Conservation (phyloP, 1,140 invertebrate species). For the Drosophila nannoptera region DNA sequence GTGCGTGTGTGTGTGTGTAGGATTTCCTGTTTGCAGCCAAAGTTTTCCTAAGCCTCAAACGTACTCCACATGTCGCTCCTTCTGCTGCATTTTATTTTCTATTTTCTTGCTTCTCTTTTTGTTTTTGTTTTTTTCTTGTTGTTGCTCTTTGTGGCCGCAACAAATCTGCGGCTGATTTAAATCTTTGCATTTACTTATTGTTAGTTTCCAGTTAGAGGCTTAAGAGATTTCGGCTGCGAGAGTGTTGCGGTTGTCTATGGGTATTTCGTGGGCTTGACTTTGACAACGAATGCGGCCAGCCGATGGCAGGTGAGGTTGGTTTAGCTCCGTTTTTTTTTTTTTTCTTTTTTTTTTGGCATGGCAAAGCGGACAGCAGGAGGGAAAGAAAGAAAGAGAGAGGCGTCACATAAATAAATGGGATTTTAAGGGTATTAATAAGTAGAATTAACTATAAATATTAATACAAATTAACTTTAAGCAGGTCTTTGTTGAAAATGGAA, state of each 20-base stretch:
- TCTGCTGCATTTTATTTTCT: slow-evolving; percentile 12
- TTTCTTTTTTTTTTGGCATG: slow-evolving; percentile 3
- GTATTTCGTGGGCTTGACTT: slow-evolving; percentile 50
- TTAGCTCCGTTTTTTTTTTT: background rate
- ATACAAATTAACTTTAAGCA: too few species aligned
- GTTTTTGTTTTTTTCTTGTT: background rate
- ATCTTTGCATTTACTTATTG: slow-evolving; percentile 72
- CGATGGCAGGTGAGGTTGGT: slow-evolving; percentile 21
- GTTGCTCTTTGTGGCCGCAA: slow-evolving; percentile 38
- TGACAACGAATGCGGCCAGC: slow-evolving; percentile 41
- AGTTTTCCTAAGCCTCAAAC: slow-evolving; percentile 30
- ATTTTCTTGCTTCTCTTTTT: slow-evolving; percentile 21
- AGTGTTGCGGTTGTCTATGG: slow-evolving; percentile 23
- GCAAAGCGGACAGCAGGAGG: background rate
- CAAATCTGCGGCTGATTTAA: slow-evolving; percentile 68
- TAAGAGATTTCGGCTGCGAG: slow-evolving; percentile 37
- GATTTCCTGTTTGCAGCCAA: slow-evolving; percentile 68
- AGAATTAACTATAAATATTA: too few species aligned
- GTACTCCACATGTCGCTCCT: slow-evolving; percentile 28
- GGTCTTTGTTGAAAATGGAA: too few species aligned
- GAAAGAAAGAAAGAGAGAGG: slow-evolving; percentile 8
- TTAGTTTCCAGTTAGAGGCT: slow-evolving; percentile 60
- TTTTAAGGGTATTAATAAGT: background rate
- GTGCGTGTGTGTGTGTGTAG: slow-evolving; percentile 45
- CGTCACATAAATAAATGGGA: background rate